Base-by-base conservation (phyloP, 1,140 invertebrate genomes). In the Batillaria attramentaria region DNA sequence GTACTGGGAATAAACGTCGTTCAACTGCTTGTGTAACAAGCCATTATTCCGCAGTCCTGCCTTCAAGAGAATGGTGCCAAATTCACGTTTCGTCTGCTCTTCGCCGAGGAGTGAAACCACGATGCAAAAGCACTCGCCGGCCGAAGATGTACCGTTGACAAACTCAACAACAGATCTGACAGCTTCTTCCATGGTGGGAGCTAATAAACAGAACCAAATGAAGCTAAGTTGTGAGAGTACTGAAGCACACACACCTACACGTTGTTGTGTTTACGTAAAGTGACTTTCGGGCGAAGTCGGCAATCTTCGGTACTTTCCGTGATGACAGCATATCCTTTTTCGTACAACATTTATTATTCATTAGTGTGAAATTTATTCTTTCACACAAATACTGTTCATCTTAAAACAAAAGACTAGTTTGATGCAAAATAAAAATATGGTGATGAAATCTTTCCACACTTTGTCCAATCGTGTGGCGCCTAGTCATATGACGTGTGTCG, bases 401-500 rank as follows among this genome's bases (percentile, higher is more conserved):
- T n/a, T n/a, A n/a, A n/a, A n/a, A n/a, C n/a, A n/a, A n/a, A n/a
- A n/a, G n/a, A n/a, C n/a, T n/a, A n/a, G n/a, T n/a, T n/a, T n/a
- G n/a, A n/a, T n/a, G n/a, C n/a, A n/a, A n/a, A n/a, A n/a, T n/a
- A n/a, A n/a, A n/a, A n/a, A n/a, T n/a, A n/a, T n/a, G n/a, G n/a
- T n/a, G n/a, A n/a, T n/a, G n/a, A n/a, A n/a, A n/a, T n/a, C n/a
- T n/a, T n/a, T n/a, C n/a, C n/a, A n/a, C n/a, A n/a, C n/a, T n/a
- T n/a, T 42, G 42, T 75, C 73, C 73, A 75, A 75, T 75, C 73
- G 62, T 28, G 16, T 50, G 13, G n/a, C 33, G 73, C 35, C 73
- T 75, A 75, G 73, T 75, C 54, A 65, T 60, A 75, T 75, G 73
- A 75, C 73, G 73, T 75, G 73, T 75, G 31, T 57, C 28, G 24